Base-by-base conservation (phyloP, 35 echinoderm and acorn worm species). In the Heliocidaris erythrogramma region DNA sequence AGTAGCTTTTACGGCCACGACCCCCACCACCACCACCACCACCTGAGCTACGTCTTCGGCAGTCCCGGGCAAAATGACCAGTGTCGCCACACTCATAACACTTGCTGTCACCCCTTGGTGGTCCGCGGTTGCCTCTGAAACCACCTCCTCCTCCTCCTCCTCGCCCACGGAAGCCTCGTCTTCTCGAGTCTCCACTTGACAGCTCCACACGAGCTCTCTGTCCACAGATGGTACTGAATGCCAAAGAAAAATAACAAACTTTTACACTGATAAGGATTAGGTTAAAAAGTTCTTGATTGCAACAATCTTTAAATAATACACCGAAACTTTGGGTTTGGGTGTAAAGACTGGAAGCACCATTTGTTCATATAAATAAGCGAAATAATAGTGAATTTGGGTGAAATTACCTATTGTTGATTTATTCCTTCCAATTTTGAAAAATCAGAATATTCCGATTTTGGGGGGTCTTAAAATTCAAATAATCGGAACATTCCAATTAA, bases 61-160 rank as follows among this genome's bases (percentile, higher is more conserved):
- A 97, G 11, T 97, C 96, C 29, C 96, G 49, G 47, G 96, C 96
- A 95, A 93, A 97, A 47, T 97, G 96, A n/a, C 96, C 96, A 56
- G 9, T 30, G 5, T 97, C 92, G n/a, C 96, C 96, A 49, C 96
- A 97, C 42, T 97, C 94, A 50, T 97, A 97, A 31, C 96, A 97
- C 59, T 91, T 91, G 65, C 94, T 94, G n/a, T 95, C 96, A 30
- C 90, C 85, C 48, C 42, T 91, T 8, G 96, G 71, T 8, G 94
- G 94, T 0, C 49, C 60, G 27, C 61, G 96, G 85, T 61, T 85
- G 48, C 93, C 84, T 31, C 93, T 30, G 18, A 86, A 48, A 47
- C 50, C 42, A 60, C 94, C 24, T 24, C 86, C 49, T 24, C 94
- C 86, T 27, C 94, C 91, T 29, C 91, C 91, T 27, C 94, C 91